Evolutionary conservation across 2,888 invertebrate species (phyloP), one percentile per base, ranked within the genome.

Genomic region (Drosophila histrio): DNA sequence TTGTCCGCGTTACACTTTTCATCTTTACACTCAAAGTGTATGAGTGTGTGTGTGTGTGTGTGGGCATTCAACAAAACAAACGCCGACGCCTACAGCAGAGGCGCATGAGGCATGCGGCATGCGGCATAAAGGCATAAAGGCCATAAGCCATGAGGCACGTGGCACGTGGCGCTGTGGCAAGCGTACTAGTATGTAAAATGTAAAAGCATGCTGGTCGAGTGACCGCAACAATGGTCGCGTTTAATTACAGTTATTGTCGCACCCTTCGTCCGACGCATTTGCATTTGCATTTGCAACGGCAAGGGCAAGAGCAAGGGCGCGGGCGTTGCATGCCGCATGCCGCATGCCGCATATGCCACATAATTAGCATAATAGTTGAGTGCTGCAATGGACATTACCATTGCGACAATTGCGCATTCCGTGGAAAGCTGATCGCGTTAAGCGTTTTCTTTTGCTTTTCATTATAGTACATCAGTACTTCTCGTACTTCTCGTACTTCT

Each of bases 241-340:
- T 84, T 88, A 84, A 84, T 84, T 84, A 88, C 84, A 73, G 77
- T 84, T 83, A 84, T 84, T 84, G 82, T 83, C 76, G 82, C 87
- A 81, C 82, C 82, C 82, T 69, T 87, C 85, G 72, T 19, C 15
- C 28, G 30, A 58, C 77, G 64, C 79, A 87, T 82, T 83, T 73
- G 81, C 82, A 82, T 87, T 82, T 38, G 53, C 67, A 61, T 57
- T 60, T 5, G 13, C 15, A 36, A 21, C 30, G 28, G 22, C 11
- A 13, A 13, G 11, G 9, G 30, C 6, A 21, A 36, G n/a, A n/a
- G n/a, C n/a, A n/a, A 41, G 26, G 49, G 63, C 47, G 59, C 61
- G 71, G 75, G 60, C 54, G 70, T 63, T 54, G 46, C 32, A 56
- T 53, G 62, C 41, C 52, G 26, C 47, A 67, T 70, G 73, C 54